A percentile compares a stretch with the other conserved stretches of the same genome.
These are phyloP conservation scores for Pterocles burchelli DNA, from an alignment of 2,113 vertebrate genomes.

Conservation along the genomic window DNA sequence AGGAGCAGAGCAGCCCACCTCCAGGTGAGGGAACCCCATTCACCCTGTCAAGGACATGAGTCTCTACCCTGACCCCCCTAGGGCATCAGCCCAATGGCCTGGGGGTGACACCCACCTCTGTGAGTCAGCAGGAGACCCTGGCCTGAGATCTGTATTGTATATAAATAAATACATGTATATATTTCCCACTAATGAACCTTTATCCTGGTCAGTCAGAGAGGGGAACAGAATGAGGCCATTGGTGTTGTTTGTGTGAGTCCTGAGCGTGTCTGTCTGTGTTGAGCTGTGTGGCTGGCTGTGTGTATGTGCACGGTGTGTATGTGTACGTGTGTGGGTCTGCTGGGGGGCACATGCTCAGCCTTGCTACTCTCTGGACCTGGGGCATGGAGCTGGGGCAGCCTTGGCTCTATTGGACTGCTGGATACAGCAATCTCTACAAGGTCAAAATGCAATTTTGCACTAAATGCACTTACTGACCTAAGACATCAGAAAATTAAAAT, in stretches of 20 bases:
- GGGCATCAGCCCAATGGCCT: not conserved
- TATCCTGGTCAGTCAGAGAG: not conserved
- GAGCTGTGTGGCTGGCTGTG: not conserved
- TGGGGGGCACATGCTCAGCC: not conserved
- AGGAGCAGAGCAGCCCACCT: not conserved
- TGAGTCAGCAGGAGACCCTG: not conserved
- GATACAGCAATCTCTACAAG: not conserved
- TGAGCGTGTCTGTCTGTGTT: not conserved
- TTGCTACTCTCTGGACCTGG: not conserved
- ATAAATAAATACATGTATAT: too few species aligned
- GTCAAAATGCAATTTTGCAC: not conserved
- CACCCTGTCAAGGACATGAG: not conserved
- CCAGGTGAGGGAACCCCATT: not conserved
- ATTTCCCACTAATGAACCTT: not conserved
- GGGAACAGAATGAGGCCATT: not conserved
- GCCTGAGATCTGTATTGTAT: not conserved
- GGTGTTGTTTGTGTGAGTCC: not conserved
- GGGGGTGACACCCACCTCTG: not conserved
- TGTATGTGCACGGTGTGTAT: rapidly evolving
- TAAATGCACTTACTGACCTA: not conserved
- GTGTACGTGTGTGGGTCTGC: too few species aligned
- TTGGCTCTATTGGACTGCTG: rapidly evolving
- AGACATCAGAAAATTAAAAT: not conserved
- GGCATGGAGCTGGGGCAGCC: not conserved
- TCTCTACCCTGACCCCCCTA: rapidly evolving